These are phyloP conservation scores for Albula goreensis DNA, from an alignment of 2,113 vertebrate genomes.

Conservation along the genomic window DNA sequence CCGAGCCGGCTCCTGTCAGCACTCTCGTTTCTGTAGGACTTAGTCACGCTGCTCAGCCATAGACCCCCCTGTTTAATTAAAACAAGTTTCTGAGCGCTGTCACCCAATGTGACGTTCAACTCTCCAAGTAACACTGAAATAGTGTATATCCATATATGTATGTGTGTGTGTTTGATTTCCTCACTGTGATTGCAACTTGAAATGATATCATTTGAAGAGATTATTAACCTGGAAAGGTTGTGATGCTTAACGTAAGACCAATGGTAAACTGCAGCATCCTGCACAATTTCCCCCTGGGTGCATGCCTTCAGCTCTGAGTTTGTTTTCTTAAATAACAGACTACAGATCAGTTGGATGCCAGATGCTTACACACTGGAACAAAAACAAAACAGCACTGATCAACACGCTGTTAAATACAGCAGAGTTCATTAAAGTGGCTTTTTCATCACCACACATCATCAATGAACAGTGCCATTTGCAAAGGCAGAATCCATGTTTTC, in stretches of 20 bases:
- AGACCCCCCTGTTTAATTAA: slow-evolving; percentile 45
- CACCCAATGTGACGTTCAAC: slow-evolving; percentile 22
- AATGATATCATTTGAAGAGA: background rate
- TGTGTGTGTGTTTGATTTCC: background rate
- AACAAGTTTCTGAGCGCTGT: slow-evolving; percentile 31
- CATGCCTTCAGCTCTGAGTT: background rate
- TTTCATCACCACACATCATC: background rate
- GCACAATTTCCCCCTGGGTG: background rate
- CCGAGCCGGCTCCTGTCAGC: slow-evolving; percentile 58
- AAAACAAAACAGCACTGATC: background rate
- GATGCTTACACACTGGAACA: background rate
- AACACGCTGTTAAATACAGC: background rate
- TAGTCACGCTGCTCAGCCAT: slow-evolving; percentile 24
- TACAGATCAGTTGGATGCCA: background rate
- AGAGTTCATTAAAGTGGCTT: background rate
- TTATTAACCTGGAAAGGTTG: slow-evolving; percentile 1
- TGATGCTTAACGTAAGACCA: background rate
- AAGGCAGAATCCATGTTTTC: background rate
- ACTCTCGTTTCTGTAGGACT: slow-evolving; percentile 36
- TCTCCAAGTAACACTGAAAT: background rate
- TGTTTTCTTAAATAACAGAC: background rate
- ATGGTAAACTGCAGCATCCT: background rate
- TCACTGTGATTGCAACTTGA: background rate
- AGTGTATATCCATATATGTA: background rate
- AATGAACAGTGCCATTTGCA: background rate